These are phyloP conservation scores for Acipenser ruthenus DNA, from an alignment of 2,797 vertebrate genomes.

Conservation along the genomic window DNA sequence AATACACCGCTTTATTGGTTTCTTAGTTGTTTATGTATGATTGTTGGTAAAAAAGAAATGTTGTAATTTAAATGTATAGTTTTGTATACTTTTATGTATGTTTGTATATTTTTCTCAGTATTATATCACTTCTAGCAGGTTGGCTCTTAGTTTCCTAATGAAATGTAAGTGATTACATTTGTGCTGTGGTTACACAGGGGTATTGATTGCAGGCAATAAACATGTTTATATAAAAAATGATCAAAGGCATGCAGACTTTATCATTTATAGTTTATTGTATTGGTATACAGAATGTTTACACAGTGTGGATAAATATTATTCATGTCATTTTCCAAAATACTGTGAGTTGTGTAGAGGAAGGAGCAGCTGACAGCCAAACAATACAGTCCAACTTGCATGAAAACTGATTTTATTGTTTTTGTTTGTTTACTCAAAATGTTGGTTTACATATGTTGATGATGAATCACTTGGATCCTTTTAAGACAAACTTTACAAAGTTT, in stretches of 20 bases:
- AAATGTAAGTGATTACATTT: slow-evolving; percentile 43
- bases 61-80: slow-evolving; percentile 49
- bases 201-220: slow-evolving; percentile 64
- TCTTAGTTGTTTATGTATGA: slow-evolving; percentile 40
- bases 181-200: slow-evolving; percentile 46
- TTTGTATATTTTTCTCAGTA: slow-evolving; percentile 47
- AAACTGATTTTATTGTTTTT: too few species aligned
- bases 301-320: too few species aligned
- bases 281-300: too few species aligned
- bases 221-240: slow-evolving; percentile 24
- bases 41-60: slow-evolving; percentile 35
- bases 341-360: too few species aligned
- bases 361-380: too few species aligned
- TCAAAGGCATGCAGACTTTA: not conserved
- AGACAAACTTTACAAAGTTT: too few species aligned
- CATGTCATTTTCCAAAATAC: too few species aligned
- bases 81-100: slow-evolving; percentile 56
- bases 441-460: too few species aligned
- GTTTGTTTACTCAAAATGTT: too few species aligned
- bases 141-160: slow-evolving; percentile 47
- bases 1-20: slow-evolving; percentile 35
- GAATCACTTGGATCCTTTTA: too few species aligned
- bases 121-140: slow-evolving; percentile 41
- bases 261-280: too few species aligned
- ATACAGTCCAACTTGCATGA: too few species aligned